Evolutionary conservation across 2,888 invertebrate species (phyloP).

Genomic region (Apomyelois bistriatella): DNA sequence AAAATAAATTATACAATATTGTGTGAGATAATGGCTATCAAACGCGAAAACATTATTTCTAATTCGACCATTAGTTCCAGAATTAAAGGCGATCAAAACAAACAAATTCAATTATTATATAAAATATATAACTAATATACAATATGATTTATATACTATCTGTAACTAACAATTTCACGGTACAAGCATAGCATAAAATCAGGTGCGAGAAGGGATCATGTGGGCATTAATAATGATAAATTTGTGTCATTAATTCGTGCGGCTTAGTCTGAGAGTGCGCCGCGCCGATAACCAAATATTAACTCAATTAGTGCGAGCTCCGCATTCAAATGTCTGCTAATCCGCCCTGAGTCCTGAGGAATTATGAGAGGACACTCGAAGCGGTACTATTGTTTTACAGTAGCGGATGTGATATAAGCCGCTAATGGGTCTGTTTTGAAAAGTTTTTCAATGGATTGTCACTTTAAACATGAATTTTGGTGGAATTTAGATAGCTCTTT

Average conservation of each 20-base stretch:
- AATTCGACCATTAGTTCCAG: too few relatives aligned
- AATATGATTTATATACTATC: background rate
- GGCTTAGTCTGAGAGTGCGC: constrained; percentile 74
- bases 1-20: too few relatives aligned
- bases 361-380: constrained; percentile 19
- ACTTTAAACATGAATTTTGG: too few relatives aligned
- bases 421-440: background rate
- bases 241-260: constrained; percentile 73
- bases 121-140: too few relatives aligned
- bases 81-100: too few relatives aligned
- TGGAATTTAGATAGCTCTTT: too few relatives aligned
- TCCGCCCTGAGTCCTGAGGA: constrained; percentile 34
- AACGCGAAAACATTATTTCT: too few relatives aligned
- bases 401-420: constrained; percentile 4
- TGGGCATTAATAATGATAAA: constrained; percentile 78
- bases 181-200: constrained; percentile 39
- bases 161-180: constrained; percentile 5
- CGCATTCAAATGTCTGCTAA: constrained; percentile 71
- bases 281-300: constrained; percentile 79
- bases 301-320: constrained; percentile 74
- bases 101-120: too few relatives aligned
- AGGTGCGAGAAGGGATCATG: constrained; percentile 62
- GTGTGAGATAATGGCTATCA: too few relatives aligned
- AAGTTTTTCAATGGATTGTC: background rate
- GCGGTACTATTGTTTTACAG: constrained; percentile 10